Evolutionary conservation across 1,140 invertebrate genomes (phyloP).

Genomic region (Solenopsis invicta): DNA sequence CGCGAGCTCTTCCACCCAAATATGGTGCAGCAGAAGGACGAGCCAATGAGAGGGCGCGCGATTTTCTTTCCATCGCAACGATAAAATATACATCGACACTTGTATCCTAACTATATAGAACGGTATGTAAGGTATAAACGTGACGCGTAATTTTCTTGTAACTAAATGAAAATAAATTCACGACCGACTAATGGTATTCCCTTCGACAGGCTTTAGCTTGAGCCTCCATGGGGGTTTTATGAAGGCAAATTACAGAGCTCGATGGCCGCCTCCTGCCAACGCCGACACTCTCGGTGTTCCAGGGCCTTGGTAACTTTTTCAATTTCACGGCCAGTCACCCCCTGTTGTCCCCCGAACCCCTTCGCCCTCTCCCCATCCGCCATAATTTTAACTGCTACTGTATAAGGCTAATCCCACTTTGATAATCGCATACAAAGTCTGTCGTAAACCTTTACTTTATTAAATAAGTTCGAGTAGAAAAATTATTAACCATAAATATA

Average conservation of each 20-base stretch:
- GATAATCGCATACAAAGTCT: neutral
- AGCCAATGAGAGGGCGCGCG: slow-evolving; percentile 31
- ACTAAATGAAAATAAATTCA: slow-evolving; percentile 87
- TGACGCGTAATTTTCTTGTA: slow-evolving; percentile 84
- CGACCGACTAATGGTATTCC: slow-evolving; percentile 80
- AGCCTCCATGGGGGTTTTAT: slow-evolving; percentile 81
- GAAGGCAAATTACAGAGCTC: slow-evolving; percentile 86
- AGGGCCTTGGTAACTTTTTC: slow-evolving; percentile 81
- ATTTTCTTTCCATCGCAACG: slow-evolving; percentile 57
- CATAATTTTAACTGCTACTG: slow-evolving; percentile 7
- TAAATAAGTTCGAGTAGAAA: neutral
- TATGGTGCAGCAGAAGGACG: slow-evolving; percentile 36
- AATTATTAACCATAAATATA: neutral
- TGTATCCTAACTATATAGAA: slow-evolving; percentile 15
- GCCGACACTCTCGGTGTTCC: slow-evolving; percentile 82
- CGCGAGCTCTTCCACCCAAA: slow-evolving; percentile 30
- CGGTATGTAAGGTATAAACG: slow-evolving; percentile 53
- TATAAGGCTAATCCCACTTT: slow-evolving; percentile 26
- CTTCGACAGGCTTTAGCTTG: slow-evolving; percentile 72
- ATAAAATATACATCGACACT: slow-evolving; percentile 63
- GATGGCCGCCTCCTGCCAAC: slow-evolving; percentile 83
- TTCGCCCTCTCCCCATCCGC: neutral
- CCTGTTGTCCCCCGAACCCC: neutral
- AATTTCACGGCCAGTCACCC: slow-evolving; percentile 79
- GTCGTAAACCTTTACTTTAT: neutral